These are phyloP conservation scores for Trissolcus basalis DNA, from an alignment of 1,140 invertebrate species.

Conservation along the genomic window DNA sequence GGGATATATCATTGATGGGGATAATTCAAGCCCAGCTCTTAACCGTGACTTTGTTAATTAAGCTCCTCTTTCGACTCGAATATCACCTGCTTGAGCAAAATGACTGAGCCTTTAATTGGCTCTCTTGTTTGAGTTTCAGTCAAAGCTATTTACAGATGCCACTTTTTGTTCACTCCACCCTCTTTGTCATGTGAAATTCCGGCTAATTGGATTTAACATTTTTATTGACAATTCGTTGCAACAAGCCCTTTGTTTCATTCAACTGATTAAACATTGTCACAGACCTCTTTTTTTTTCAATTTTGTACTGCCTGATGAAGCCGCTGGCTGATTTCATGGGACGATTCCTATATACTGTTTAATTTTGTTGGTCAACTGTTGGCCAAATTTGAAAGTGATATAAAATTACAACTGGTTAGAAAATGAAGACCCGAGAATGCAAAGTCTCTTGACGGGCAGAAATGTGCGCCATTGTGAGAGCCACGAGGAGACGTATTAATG, in stretches of 20 bases:
- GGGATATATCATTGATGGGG: slow-evolving; percentile 6
- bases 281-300: too few relatives aligned
- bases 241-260: too few relatives aligned
- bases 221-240: not conserved
- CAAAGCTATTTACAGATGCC: not conserved
- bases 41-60: slow-evolving; percentile 31
- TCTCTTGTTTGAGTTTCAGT: not conserved
- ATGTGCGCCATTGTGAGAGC: slow-evolving; percentile 33
- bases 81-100: slow-evolving; percentile 22
- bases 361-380: too few relatives aligned
- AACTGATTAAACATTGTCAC: slow-evolving; percentile 1
- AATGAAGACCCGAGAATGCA: slow-evolving; percentile 37
- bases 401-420: slow-evolving; percentile 37
- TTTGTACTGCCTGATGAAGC: too few relatives aligned
- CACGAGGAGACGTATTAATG: slow-evolving; percentile 46
- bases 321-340: too few relatives aligned
- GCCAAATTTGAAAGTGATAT: slow-evolving; percentile 1
- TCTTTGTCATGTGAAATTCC: too few relatives aligned
- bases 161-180: not conserved
- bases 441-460: slow-evolving; percentile 13
- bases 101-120: slow-evolving; percentile 22
- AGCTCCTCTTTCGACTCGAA: slow-evolving; percentile 18
- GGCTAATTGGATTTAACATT: not conserved
- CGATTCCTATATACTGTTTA: too few relatives aligned
- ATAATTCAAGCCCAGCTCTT: slow-evolving; percentile 5